Conservation (phyloP, 2,888 invertebrate species). For the Meteorus cinctellus region DNA sequence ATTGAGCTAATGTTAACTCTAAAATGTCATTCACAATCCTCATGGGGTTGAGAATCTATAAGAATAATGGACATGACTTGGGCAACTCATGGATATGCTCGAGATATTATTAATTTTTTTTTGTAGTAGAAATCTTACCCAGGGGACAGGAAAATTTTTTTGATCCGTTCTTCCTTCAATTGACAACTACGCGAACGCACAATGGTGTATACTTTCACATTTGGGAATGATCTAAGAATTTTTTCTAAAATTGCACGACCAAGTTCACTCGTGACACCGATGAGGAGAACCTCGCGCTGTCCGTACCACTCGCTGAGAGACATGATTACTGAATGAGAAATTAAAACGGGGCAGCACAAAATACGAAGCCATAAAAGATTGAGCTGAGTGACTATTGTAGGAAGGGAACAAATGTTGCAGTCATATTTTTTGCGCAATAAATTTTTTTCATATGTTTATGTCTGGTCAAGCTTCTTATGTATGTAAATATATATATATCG, state of each 20-base stretch:
- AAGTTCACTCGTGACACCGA: constrained; percentile 65
- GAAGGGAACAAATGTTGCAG: background rate
- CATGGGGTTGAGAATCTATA: too few species aligned
- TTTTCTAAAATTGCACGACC: constrained; percentile 64
- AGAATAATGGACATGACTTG: too few species aligned
- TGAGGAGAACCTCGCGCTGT: constrained; percentile 63
- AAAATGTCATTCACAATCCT: too few species aligned
- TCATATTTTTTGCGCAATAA: background rate
- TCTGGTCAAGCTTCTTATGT: too few species aligned
- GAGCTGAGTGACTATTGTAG: background rate
- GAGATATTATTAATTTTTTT: background rate
- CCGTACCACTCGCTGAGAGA: constrained; percentile 65
- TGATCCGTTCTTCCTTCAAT: constrained; percentile 59
- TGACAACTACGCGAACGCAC: constrained; percentile 55
- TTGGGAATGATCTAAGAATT: constrained; percentile 60
- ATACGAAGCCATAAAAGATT: background rate
- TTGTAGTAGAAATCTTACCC: constrained; percentile 55
- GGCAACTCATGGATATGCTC: background rate
- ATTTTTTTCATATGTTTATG: too few species aligned
- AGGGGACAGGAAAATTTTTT: constrained; percentile 59
- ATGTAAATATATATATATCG: too few species aligned
- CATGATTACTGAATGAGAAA: constrained; percentile 59
- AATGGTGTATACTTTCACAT: constrained; percentile 57
- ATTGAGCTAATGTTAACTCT: too few species aligned
- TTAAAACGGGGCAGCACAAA: background rate